Evolutionary conservation across 2,113 vertebrate genomes (phyloP).

Genomic region (Hydropotes inermis): DNA sequence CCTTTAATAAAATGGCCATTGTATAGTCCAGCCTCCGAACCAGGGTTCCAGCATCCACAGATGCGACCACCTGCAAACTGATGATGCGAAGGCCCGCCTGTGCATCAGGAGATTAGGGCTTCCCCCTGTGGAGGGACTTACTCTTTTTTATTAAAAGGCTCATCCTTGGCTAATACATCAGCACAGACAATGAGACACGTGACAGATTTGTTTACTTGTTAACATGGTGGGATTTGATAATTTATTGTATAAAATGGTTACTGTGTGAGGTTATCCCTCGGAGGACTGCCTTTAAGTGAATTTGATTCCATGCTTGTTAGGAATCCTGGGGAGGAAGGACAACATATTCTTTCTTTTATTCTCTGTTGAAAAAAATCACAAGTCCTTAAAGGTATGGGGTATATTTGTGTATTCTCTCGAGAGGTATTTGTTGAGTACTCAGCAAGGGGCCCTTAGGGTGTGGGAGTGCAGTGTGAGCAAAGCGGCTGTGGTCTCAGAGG

Average conservation of each 20-base stretch:
- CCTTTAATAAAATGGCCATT: background rate
- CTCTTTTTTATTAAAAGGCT: slow-evolving; percentile 9
- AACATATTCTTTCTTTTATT: background rate
- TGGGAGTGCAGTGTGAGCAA: background rate
- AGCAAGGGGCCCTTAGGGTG: background rate
- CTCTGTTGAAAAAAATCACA: background rate
- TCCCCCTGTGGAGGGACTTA: background rate
- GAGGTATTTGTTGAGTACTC: background rate
- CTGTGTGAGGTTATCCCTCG: slow-evolving; percentile 11
- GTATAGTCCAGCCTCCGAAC: background rate
- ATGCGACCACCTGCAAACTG: background rate
- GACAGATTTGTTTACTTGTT: slow-evolving; percentile 55
- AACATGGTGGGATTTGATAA: background rate
- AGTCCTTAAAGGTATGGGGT: background rate
- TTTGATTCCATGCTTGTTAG: slow-evolving; percentile 12
- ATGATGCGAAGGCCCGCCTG: background rate
- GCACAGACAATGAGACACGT: slow-evolving; percentile 28
- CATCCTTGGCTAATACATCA: slow-evolving; percentile 17
- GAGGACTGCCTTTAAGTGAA: slow-evolving; percentile 5
- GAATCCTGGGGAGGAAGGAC: background rate
- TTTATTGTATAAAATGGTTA: slow-evolving; percentile 42
- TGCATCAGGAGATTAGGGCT: slow-evolving; percentile 3
- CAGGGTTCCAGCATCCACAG: background rate
- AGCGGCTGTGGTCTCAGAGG: background rate
- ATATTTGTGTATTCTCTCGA: background rate